Evolutionary conservation across 2,797 vertebrate genomes (phyloP).

Genomic region (Urocyon cinereoargenteus): DNA sequence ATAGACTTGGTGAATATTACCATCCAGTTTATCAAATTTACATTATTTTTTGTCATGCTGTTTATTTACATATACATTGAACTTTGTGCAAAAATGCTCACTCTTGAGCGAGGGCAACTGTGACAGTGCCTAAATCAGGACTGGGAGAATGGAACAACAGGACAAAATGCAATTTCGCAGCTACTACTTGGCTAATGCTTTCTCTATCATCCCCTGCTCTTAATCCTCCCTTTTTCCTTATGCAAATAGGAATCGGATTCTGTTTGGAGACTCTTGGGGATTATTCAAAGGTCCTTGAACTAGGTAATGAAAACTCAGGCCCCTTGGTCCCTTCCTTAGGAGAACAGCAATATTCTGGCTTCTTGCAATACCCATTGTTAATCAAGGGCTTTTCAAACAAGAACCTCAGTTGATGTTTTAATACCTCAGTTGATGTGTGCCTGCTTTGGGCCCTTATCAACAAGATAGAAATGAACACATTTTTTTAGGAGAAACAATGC

Average conservation of each 20-base stretch:
- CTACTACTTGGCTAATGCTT: slow-evolving; percentile 44
- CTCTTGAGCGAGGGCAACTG: slow-evolving; percentile 11
- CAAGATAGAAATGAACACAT: not conserved
- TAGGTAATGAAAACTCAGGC: not conserved
- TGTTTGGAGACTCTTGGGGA: slow-evolving; percentile 72
- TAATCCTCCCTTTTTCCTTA: slow-evolving; percentile 69
- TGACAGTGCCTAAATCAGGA: slow-evolving; percentile 67
- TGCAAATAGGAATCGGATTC: slow-evolving; percentile 65
- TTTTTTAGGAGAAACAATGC: slow-evolving; percentile 2
- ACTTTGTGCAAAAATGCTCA: slow-evolving; percentile 79
- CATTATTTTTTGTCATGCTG: slow-evolving; percentile 74
- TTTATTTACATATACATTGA: slow-evolving; percentile 83
- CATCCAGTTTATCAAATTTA: slow-evolving; percentile 75
- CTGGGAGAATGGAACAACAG: slow-evolving; percentile 48
- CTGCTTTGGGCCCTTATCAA: not conserved
- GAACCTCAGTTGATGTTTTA: not conserved
- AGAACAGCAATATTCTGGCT: not conserved
- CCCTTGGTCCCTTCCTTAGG: not conserved
- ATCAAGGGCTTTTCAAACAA: not conserved
- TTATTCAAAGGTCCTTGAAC: slow-evolving; percentile 75
- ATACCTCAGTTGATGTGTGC: not conserved
- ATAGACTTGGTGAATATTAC: slow-evolving; percentile 73
- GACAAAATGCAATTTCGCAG: slow-evolving; percentile 69
- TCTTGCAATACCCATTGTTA: not conserved
- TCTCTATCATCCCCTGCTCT: slow-evolving; percentile 46